A percentile compares a stretch with the other conserved stretches of the same genome.
phyloP scores from a whole-genome alignment of 53 echinoderm and acorn worm species.

The Actinopyga echinites region DNA sequence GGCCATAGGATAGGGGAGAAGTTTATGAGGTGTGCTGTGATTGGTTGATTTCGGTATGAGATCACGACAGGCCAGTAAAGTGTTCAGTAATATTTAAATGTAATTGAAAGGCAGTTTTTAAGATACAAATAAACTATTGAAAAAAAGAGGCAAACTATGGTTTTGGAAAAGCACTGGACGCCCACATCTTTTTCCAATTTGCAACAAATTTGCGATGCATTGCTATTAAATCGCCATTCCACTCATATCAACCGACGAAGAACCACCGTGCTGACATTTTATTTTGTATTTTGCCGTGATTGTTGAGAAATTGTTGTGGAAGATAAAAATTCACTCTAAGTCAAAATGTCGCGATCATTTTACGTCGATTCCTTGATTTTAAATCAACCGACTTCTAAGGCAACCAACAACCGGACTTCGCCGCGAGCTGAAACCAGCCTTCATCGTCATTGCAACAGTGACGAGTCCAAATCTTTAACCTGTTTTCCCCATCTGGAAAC shows the following conservation, averaged over 20 bases:
- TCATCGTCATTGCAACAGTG: conserved; percentile 56
- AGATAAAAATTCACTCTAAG: background rate
- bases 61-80: conserved; percentile 7
- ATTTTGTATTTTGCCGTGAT: background rate
- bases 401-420: conserved; percentile 62
- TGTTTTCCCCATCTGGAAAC: conserved; percentile 79
- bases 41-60: conserved; percentile 25
- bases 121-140: conserved; percentile 41
- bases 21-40: conserved; percentile 20
- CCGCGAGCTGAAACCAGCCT: conserved; percentile 62
- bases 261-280: conserved; percentile 27
- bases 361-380: conserved; percentile 97
- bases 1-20: background rate
- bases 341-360: conserved; percentile 94
- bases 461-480: conserved; percentile 60
- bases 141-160: background rate
- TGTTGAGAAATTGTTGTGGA: background rate
- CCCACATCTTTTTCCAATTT: conserved; percentile 47
- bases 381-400: conserved; percentile 75
- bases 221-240: conserved; percentile 30
- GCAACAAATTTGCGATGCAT: conserved; percentile 48
- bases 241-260: conserved; percentile 16
- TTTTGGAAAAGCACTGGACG: conserved; percentile 17
- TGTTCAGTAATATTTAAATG: conserved; percentile 40
- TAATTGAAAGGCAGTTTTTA: conserved; percentile 43